Evolutionary conservation across 2,888 invertebrate species (phyloP).

Genomic region (Desoria tigrina): DNA sequence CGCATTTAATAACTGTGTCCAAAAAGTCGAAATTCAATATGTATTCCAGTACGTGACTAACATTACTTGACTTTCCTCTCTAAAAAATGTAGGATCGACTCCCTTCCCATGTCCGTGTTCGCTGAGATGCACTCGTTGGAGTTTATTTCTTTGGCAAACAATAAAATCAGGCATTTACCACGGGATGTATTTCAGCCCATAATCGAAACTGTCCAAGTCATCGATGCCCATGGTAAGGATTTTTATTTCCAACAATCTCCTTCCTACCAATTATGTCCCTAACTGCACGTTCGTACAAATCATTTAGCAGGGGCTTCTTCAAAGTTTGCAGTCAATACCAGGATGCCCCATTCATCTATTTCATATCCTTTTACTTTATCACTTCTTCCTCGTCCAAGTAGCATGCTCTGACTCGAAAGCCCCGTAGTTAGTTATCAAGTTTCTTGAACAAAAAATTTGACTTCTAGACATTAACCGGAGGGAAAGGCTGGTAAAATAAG

Average conservation of each 20-base stretch:
- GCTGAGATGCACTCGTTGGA: constrained; percentile 87
- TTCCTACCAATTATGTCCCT: neutral
- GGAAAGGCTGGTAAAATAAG: neutral
- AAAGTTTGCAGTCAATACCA: too few relatives aligned
- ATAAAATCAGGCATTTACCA: constrained; percentile 77
- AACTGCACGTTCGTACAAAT: neutral
- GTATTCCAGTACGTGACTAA: neutral
- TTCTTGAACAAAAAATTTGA: too few relatives aligned
- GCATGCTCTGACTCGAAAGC: too few relatives aligned
- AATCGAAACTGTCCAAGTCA: constrained; percentile 78
- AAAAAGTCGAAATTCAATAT: too few relatives aligned
- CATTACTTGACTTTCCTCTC: neutral
- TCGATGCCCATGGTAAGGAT: constrained; percentile 83
- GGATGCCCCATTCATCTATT: too few relatives aligned
- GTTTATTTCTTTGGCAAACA: constrained; percentile 83
- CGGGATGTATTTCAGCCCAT: constrained; percentile 88
- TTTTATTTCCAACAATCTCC: neutral
- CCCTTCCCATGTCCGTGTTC: constrained; percentile 78
- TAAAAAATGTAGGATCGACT: constrained; percentile 68
- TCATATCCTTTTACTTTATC: too few relatives aligned
- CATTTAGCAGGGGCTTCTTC: neutral
- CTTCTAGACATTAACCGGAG: too few relatives aligned
- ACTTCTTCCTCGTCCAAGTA: too few relatives aligned
- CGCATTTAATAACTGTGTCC: too few relatives aligned
- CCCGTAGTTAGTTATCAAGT: too few relatives aligned